Base-by-base conservation (phyloP, 2,888 invertebrate genomes). In the Xestia c-nigrum region DNA sequence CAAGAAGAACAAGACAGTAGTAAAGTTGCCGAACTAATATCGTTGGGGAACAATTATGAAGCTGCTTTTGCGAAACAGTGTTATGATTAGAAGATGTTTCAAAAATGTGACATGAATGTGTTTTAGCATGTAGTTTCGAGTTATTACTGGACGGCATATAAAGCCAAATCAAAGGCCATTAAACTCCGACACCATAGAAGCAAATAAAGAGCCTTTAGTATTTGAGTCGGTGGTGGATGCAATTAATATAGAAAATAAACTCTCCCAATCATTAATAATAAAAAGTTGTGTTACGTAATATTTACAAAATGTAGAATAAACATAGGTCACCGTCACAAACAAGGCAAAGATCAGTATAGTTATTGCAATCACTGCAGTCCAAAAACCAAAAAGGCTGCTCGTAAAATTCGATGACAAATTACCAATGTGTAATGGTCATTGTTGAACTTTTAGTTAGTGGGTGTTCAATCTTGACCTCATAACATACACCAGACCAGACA, bases 391-490 rank as follows among this genome's bases (percentile, higher is more conserved):
- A 57, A 63, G 3, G 3, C 0, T 12, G 21, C 0, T 19, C 21
- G 57, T 43, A 38, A 7, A 63, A 47, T 46, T 40, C 38, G 38
- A 68, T 47, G 6, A 46, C 55, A 78, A 68, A 79, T 69, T 21
- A 66, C 50, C 50, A 59, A 65, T 38, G 43, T 68, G 55, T 46
- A 47, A 46, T 69, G 46, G 59, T 64, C 64, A 72, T 81, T 71
- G 31, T 52, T 68, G 47, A 80, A 47, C 63, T n/a, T 79, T 65
- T 16, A 38, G 38, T 50, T 59, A 12, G 85, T 84, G 79, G 83
- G 85, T 69, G 79, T 84, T 21, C 21, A 75, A 63, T 78, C 74
- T 86, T 87, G 88, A 84, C 88, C 87, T 78, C 66, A 65, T 81
- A 74, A 85, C 82, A 88, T 73, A 79, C 74, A 70, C 47, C 71